Percentiles rank a stretch among this genome's conserved stretches.
Evolutionary conservation across 2,113 vertebrate genomes (phyloP).

Genomic region (Elgaria multicarinata): DNA sequence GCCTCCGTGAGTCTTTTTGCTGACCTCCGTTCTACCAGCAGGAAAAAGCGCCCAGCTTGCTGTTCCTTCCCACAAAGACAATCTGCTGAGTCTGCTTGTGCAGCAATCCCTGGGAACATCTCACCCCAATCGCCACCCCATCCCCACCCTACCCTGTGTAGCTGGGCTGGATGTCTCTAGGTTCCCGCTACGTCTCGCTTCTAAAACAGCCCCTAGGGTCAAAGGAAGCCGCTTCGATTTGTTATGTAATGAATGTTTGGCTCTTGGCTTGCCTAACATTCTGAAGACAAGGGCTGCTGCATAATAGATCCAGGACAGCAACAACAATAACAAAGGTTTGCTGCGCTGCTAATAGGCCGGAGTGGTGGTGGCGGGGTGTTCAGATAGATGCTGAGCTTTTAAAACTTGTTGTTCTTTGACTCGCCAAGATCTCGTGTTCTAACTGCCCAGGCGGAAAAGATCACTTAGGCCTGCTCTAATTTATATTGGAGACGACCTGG

Average conservation of each 20-base stretch:
- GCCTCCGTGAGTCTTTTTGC: neutral
- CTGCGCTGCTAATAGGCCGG: conserved; percentile 17
- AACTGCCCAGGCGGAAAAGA: conserved; percentile 26
- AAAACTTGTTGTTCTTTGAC: conserved; percentile 7
- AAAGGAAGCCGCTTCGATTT: neutral
- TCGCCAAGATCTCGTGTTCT: conserved; percentile 8
- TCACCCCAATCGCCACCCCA: neutral
- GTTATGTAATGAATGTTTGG: conserved; percentile 54
- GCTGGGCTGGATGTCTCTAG: neutral
- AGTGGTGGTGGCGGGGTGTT: neutral
- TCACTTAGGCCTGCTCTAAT: conserved; percentile 24
- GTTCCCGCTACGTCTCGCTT: conserved; percentile 29
- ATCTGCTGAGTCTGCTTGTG: neutral
- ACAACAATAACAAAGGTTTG: conserved; percentile 37
- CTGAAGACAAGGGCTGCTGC: conserved; percentile 41
- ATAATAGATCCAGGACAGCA: conserved; percentile 45
- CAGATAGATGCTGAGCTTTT: conserved; percentile 39
- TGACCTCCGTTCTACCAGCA: neutral
- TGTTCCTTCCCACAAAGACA: neutral
- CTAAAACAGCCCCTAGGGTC: conserved; percentile 14
- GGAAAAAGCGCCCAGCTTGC: neutral
- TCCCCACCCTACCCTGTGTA: neutral
- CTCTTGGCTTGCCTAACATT: conserved; percentile 46
- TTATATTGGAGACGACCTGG: conserved; percentile 34
- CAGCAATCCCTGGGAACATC: neutral